Evolutionary conservation across 2,888 invertebrate genomes (phyloP).

Genomic region (Phlogophora meticulosa): DNA sequence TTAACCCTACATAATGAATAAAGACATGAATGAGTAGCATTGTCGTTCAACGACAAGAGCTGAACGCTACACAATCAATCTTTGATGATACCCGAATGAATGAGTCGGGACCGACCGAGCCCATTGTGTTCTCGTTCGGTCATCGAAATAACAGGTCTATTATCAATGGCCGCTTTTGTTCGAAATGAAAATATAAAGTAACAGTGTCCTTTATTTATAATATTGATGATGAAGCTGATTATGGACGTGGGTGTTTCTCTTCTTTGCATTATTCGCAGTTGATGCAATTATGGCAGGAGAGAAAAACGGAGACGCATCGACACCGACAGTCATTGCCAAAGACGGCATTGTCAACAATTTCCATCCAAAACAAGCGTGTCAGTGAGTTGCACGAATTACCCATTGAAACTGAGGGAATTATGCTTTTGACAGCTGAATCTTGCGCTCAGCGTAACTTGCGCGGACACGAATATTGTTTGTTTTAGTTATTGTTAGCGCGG

Average conservation of each 20-base stretch:
- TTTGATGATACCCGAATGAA: conserved; percentile 44
- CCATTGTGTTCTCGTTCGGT: conserved; percentile 48
- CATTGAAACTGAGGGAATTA: too few species aligned
- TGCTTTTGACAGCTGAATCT: too few species aligned
- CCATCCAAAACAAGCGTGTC: too few species aligned
- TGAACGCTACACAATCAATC: conserved; percentile 46
- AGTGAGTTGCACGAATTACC: too few species aligned
- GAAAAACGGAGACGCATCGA: too few species aligned
- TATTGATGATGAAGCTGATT: neutral
- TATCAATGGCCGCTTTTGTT: conserved; percentile 36
- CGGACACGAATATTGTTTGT: too few species aligned
- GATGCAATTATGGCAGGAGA: neutral
- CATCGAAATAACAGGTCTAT: conserved; percentile 38
- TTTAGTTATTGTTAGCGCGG: too few species aligned
- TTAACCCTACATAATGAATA: conserved; percentile 38
- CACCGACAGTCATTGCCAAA: too few species aligned
- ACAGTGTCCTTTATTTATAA: conserved; percentile 25
- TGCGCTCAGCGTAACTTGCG: too few species aligned
- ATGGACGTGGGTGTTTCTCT: neutral
- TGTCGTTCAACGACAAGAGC: conserved; percentile 42
- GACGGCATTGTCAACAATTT: too few species aligned
- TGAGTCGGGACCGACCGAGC: conserved; percentile 24
- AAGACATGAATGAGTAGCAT: conserved; percentile 39
- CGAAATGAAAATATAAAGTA: conserved; percentile 36
- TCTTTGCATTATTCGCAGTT: too few species aligned